Evolutionary conservation across 2,888 invertebrate species (phyloP), one percentile per base, ranked within the genome.

Genomic region (Aelia acuminata): DNA sequence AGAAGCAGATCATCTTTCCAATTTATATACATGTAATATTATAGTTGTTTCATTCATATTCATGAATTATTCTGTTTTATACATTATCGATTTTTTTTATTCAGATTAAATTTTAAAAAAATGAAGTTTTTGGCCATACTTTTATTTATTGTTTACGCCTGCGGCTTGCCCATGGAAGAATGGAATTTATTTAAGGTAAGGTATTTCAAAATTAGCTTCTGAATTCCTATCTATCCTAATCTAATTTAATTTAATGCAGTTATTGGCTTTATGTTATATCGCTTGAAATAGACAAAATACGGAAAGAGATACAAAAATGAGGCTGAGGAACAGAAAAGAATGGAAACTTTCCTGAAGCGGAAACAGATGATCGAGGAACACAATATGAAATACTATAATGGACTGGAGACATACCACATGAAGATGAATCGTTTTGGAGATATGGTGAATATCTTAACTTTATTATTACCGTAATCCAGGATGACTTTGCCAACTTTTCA

Each of bases 161-260:
- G 43, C n/a, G 80, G n/a, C 7, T 3, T 80, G n/a, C 80, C 80
- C 4, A 39, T 80, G 43, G 80, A 80, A 43, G 80, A 80, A 43
- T 80, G 80, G 80, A 47, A 80, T 47, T 39, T 47, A n/a, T 80
- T 80, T 47, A 80, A 80, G n/a, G 80, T 43, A 80, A 47, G 43
- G 20, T 8, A 20, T 8, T 8, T 10, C 1, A n/a, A 10, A n/a
- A n/a, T 53, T 20, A n/a, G 53, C 10, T n/a, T 53, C n/a, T n/a
- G n/a, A n/a, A n/a, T 53, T 53, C 11, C 8, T n/a, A 15, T 1
- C 3, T 8, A 1, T 11, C 1, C 3, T 18, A 26, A n/a, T 26
- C 13, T 0, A 26, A 26, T 26, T 57, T 57, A 57, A 15, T 8
- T n/a, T 5, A 7, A 57, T 26, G 3, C 35, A 35, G 3, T 20